Conservation (phyloP, 2,888 invertebrate species). For the Ischnus inquisitorius region DNA sequence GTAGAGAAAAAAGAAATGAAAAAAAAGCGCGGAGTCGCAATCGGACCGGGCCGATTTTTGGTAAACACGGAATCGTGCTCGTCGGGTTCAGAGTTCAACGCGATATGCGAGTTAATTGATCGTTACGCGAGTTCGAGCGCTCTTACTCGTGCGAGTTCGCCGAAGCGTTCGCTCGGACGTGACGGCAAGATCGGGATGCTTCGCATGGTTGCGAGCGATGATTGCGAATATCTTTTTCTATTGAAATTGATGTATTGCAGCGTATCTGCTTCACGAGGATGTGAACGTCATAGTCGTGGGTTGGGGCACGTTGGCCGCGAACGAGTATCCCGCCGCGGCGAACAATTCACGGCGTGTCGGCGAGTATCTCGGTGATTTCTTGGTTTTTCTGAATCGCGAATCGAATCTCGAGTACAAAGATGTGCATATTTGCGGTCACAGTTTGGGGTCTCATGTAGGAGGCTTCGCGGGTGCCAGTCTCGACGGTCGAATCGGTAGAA, state of each 20-base stretch:
- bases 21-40: conserved; percentile 68
- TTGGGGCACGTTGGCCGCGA: conserved; percentile 79
- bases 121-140: conserved; percentile 68
- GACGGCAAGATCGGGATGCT: background rate
- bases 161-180: background rate
- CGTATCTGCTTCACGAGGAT: conserved; percentile 79
- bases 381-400: conserved; percentile 79
- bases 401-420: conserved; percentile 80
- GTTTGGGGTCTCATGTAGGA: conserved; percentile 78
- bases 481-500: conserved; percentile 77
- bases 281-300: conserved; percentile 81
- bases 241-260: conserved; percentile 66
- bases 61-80: conserved; percentile 78
- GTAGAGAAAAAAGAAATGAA: conserved; percentile 16
- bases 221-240: background rate
- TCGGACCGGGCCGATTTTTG: conserved; percentile 74
- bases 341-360: conserved; percentile 80
- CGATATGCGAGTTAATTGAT: conserved; percentile 76
- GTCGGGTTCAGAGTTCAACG: conserved; percentile 75
- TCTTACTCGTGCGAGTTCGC: conserved; percentile 43
- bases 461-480: conserved; percentile 77
- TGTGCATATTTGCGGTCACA: conserved; percentile 78
- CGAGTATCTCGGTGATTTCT: conserved; percentile 78
- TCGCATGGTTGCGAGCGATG: background rate
- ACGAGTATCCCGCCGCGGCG: conserved; percentile 77